Evolutionary conservation across 2,888 invertebrate genomes (phyloP).

Genomic region (Lysandra coridon): DNA sequence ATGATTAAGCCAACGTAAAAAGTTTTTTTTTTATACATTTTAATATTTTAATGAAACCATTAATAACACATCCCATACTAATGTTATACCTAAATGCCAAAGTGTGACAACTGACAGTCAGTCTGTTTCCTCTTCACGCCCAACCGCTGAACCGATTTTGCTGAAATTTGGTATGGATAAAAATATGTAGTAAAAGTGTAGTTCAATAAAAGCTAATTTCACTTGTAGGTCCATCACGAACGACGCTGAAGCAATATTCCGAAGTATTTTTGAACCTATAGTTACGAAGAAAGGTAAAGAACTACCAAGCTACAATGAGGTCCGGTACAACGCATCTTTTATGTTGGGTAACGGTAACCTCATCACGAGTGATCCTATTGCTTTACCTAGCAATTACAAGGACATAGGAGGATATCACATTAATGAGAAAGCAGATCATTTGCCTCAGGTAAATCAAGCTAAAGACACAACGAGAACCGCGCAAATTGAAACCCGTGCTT

Average conservation of each 20-base stretch:
- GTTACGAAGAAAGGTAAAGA: background rate
- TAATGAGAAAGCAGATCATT: conserved; percentile 47
- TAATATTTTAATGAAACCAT: too few relatives aligned
- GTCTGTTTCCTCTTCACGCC: too few relatives aligned
- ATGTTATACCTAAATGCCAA: too few relatives aligned
- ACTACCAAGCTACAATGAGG: conserved; percentile 35
- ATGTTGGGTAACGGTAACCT: conserved; percentile 49
- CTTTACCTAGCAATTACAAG: conserved; percentile 54
- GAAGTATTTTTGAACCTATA: background rate
- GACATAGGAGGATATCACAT: conserved; percentile 62
- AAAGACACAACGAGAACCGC: too few relatives aligned
- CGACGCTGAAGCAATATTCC: background rate
- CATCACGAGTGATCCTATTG: background rate
- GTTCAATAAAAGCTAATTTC: background rate
- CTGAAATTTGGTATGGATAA: too few relatives aligned
- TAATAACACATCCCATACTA: too few relatives aligned
- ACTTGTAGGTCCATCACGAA: background rate
- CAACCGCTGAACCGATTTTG: too few relatives aligned
- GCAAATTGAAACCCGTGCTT: too few relatives aligned
- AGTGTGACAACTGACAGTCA: too few relatives aligned
- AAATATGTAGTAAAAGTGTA: too few relatives aligned
- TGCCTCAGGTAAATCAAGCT: conserved; percentile 50
- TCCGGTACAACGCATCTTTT: conserved; percentile 49
- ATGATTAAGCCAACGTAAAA: too few relatives aligned
- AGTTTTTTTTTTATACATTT: too few relatives aligned